phyloP scores from a whole-genome alignment of 1,140 invertebrate genomes.

The Onthophagus taurus region DNA sequence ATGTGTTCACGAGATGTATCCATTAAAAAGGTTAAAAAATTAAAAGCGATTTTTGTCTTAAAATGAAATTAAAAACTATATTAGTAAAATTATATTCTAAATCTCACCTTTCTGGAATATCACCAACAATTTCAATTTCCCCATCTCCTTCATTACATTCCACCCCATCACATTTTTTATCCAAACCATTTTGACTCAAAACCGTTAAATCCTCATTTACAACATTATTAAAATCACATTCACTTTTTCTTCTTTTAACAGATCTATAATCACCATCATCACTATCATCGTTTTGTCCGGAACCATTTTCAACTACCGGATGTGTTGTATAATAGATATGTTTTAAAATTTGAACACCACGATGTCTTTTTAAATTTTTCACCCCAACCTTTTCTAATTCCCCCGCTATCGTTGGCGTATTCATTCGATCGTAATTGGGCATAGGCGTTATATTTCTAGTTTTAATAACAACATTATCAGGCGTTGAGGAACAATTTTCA shows the following conservation, averaged over 20 bases:
- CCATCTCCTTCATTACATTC: neutral
- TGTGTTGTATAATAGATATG: conserved; percentile 36
- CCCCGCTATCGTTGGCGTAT: conserved; percentile 40
- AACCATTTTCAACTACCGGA: conserved; percentile 16
- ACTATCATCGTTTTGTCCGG: neutral
- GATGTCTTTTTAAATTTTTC: conserved; percentile 45
- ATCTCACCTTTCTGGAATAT: conserved; percentile 14
- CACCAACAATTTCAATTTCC: conserved; percentile 15
- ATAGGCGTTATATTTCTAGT: conserved; percentile 43
- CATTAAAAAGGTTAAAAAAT: too few species aligned
- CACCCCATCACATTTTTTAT: neutral
- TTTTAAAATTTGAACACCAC: conserved; percentile 29
- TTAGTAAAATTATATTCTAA: conserved; percentile 1
- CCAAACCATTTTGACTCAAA: neutral
- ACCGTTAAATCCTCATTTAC: too few species aligned
- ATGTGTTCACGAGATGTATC: too few species aligned
- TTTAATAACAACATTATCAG: conserved; percentile 36
- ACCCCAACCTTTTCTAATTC: conserved; percentile 47
- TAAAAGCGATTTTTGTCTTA: neutral
- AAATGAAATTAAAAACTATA: conserved; percentile 4
- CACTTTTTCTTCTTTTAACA: neutral
- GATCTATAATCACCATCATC: neutral
- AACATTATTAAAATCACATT: neutral
- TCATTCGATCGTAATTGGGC: conserved; percentile 43
- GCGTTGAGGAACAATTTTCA: neutral